Conservation (phyloP, 1,140 invertebrate species). For the Belonocnema kinseyi region DNA sequence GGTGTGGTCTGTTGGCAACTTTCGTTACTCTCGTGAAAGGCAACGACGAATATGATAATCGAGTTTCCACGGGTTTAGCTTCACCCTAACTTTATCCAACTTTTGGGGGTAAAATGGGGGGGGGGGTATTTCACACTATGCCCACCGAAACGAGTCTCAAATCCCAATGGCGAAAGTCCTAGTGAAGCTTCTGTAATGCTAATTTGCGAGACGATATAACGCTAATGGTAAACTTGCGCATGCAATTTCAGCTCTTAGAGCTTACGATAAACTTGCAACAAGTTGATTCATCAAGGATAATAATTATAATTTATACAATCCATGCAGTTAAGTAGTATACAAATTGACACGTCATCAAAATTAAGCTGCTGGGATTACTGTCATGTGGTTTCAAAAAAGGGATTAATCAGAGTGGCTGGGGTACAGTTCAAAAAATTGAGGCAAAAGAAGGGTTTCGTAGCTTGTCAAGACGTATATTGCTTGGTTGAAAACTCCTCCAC, state of each 20-base stretch:
- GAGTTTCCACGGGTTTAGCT: conserved; percentile 23
- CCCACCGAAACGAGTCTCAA: conserved; percentile 23
- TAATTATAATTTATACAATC: too few relatives aligned
- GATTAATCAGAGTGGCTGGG: too few relatives aligned
- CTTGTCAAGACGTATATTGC: too few relatives aligned
- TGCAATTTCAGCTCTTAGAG: conserved; percentile 3
- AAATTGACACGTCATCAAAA: too few relatives aligned
- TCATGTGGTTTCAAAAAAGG: too few relatives aligned
- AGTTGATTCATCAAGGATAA: too few relatives aligned
- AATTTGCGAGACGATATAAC: conserved; percentile 29
- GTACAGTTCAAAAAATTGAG: too few relatives aligned
- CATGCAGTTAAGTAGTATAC: too few relatives aligned
- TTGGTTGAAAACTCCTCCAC: too few relatives aligned
- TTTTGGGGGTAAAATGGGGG: not conserved
- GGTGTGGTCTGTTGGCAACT: conserved; percentile 8
- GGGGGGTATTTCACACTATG: conserved; percentile 21
- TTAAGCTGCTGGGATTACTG: too few relatives aligned
- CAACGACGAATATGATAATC: conserved; percentile 31
- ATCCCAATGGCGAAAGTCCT: conserved; percentile 25
- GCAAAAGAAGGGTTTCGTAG: too few relatives aligned
- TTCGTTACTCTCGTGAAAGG: conserved; percentile 26
- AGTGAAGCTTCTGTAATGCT: conserved; percentile 31
- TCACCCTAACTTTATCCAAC: conserved; percentile 18
- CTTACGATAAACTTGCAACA: not conserved
- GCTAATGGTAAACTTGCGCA: conserved; percentile 15